Percentiles rank a stretch among this genome's conserved stretches.
These are phyloP conservation scores for Chaetodon trifasciatus DNA, from an alignment of 2,797 vertebrate genomes.

Conservation along the genomic window DNA sequence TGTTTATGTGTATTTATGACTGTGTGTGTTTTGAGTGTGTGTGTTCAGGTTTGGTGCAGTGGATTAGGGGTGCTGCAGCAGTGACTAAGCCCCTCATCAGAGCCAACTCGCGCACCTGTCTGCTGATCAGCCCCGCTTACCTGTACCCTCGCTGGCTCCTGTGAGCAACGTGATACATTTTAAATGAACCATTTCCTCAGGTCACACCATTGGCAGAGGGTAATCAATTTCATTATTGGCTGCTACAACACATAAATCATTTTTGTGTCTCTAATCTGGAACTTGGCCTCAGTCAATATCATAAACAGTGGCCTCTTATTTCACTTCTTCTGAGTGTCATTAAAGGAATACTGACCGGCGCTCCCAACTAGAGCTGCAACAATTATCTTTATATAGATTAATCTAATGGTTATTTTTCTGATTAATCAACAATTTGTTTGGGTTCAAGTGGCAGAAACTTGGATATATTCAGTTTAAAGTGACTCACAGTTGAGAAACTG, in stretches of 20 bases:
- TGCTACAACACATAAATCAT: conserved; percentile 12
- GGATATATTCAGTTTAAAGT: neutral
- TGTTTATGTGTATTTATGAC: conserved; percentile 30
- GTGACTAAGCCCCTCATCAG: conserved; percentile 65
- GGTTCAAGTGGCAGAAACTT: neutral
- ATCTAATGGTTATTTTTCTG: neutral
- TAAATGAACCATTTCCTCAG: conserved; percentile 1
- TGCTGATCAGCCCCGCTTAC: conserved; percentile 38
- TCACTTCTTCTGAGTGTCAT: neutral
- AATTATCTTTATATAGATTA: neutral
- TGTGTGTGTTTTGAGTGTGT: conserved; percentile 28
- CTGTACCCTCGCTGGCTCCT: conserved; percentile 12
- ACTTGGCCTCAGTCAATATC: conserved; percentile 1
- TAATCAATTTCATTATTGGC: conserved; percentile 7
- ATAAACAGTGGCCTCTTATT: neutral
- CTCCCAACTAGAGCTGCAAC: neutral
- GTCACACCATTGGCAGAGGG: conserved; percentile 1
- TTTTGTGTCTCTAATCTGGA: conserved; percentile 7
- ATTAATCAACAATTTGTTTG: neutral
- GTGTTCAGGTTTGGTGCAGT: conserved; percentile 63
- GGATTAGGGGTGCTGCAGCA: conserved; percentile 69
- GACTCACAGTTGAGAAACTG: neutral
- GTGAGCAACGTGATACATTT: conserved; percentile 40
- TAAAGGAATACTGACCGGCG: neutral
- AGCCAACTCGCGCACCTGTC: conserved; percentile 51